Evolutionary conservation across 2,888 invertebrate genomes (phyloP).

Genomic region (Amphipoea lucens): DNA sequence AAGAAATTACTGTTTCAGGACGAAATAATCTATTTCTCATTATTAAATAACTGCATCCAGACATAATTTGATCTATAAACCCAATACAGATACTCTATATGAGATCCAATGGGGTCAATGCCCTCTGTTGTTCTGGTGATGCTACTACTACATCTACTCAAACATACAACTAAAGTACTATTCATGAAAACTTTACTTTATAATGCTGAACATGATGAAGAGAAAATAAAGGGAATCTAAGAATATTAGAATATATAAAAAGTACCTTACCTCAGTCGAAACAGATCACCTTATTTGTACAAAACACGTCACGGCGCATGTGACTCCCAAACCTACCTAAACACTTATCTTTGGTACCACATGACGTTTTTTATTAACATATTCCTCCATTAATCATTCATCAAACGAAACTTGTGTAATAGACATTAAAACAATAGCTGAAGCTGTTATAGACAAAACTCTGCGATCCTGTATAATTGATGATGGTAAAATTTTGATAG

Average conservation of each 20-base stretch:
- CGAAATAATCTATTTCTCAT: conserved; percentile 6
- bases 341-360: conserved; percentile 27
- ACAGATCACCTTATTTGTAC: conserved; percentile 10
- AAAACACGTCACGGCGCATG: conserved; percentile 28
- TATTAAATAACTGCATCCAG: conserved; percentile 7
- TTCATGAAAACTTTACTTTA: neutral
- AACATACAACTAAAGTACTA: neutral
- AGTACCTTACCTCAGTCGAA: neutral
- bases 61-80: conserved; percentile 36
- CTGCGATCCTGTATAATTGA: neutral
- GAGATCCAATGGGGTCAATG: conserved; percentile 29
- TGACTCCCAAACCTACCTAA: conserved; percentile 32
- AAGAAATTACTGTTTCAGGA: conserved; percentile 15
- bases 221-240: neutral
- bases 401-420: neutral
- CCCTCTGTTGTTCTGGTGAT: conserved; percentile 23
- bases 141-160: conserved; percentile 9
- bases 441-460: neutral
- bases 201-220: neutral
- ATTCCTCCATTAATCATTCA: conserved; percentile 24
- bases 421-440: conserved; percentile 3
- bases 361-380: conserved; percentile 34
- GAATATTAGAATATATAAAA: neutral
- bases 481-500: neutral
- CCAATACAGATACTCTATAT: conserved; percentile 17